A percentile compares a stretch with the other conserved stretches of the same genome.
phyloP scores from a whole-genome alignment of 2,797 vertebrate genomes.

The Tinamus major region DNA sequence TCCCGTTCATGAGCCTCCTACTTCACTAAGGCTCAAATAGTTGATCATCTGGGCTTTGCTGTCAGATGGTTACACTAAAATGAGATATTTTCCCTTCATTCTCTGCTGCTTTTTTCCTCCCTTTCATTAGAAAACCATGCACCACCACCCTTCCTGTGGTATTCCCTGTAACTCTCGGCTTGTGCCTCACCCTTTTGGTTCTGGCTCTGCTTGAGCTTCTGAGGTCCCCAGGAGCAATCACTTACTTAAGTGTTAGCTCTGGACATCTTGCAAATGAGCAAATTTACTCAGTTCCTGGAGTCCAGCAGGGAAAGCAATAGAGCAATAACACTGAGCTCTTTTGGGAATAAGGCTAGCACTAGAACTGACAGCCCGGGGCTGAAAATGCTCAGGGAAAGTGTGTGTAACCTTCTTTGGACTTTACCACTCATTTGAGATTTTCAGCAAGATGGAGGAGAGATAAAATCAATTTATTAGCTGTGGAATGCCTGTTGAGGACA shows the following conservation, averaged over 20 bases:
- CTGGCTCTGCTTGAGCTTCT: background rate
- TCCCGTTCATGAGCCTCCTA: background rate
- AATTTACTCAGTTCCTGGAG: background rate
- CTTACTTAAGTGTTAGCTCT: background rate
- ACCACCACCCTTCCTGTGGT: background rate
- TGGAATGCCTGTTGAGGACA: background rate
- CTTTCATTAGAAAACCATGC: background rate
- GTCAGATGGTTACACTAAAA: background rate
- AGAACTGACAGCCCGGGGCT: background rate
- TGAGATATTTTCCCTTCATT: background rate
- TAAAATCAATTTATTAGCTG: constrained; percentile 17
- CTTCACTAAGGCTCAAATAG: background rate
- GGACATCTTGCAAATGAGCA: background rate
- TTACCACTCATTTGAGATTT: background rate
- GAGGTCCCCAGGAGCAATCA: background rate
- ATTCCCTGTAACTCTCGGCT: background rate
- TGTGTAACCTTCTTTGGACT: background rate
- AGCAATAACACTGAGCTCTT: background rate
- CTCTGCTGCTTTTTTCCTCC: background rate
- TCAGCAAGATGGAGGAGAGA: constrained; percentile 6
- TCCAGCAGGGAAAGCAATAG: background rate
- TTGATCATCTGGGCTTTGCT: background rate
- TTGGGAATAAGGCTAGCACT: background rate
- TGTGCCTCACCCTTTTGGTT: background rate
- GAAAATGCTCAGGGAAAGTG: background rate